These are phyloP conservation scores for Dunckerocampus dactyliophorus DNA, from an alignment of 2,113 vertebrate species.

Conservation along the genomic window DNA sequence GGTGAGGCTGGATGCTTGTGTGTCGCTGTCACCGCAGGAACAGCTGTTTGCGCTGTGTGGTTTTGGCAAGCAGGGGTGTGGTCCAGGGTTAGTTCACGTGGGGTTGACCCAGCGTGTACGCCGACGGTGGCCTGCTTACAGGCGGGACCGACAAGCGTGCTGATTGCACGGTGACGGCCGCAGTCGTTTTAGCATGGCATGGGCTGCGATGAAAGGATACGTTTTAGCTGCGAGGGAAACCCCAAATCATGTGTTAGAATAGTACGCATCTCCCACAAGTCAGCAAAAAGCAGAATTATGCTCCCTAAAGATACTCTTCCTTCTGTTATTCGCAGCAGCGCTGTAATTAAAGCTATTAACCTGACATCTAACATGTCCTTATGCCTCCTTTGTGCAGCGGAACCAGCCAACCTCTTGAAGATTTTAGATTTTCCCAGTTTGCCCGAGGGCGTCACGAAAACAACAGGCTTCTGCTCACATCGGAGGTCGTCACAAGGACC, in stretches of 20 bases:
- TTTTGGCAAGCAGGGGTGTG: slow-evolving; percentile 51
- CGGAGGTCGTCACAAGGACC: slow-evolving; percentile 85
- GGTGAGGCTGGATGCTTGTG: slow-evolving; percentile 16
- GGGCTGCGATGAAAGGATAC: slow-evolving; percentile 27
- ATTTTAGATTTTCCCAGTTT: slow-evolving; percentile 96
- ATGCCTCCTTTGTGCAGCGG: slow-evolving; percentile 66
- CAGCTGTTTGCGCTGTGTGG: slow-evolving; percentile 63
- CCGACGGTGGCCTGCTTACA: slow-evolving; percentile 48
- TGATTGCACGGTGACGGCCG: slow-evolving; percentile 60
- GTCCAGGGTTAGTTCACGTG: slow-evolving; percentile 60
- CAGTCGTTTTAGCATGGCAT: slow-evolving; percentile 25
- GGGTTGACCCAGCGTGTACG: slow-evolving; percentile 47
- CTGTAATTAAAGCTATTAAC: neutral
- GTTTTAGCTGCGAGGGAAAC: slow-evolving; percentile 36
- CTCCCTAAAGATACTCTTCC: neutral
- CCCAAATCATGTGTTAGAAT: slow-evolving; percentile 60
- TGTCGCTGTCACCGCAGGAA: slow-evolving; percentile 41
- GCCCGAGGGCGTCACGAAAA: slow-evolving; percentile 89
- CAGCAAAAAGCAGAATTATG: slow-evolving; percentile 18
- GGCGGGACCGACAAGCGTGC: slow-evolving; percentile 46
- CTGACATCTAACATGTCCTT: slow-evolving; percentile 15
- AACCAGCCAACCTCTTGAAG: slow-evolving; percentile 93
- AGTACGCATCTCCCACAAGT: slow-evolving; percentile 39
- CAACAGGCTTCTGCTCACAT: slow-evolving; percentile 86
- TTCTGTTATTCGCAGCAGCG: too few relatives aligned